Base-by-base conservation (phyloP, 2,888 invertebrate genomes). In the Sericinus montela region DNA sequence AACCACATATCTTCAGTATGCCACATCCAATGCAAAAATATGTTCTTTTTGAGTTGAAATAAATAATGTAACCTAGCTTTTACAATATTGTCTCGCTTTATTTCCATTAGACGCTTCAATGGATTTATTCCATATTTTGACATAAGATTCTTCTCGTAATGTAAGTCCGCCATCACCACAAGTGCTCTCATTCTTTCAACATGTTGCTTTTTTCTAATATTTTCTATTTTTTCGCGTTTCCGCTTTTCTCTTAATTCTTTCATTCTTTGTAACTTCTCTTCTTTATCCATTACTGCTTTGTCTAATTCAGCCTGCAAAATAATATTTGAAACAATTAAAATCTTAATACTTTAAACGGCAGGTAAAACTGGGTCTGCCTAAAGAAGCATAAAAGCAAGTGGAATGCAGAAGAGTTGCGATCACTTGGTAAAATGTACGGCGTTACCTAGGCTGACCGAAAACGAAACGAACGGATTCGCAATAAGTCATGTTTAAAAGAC, bases 191-290 rank as follows among this genome's bases (percentile, higher is more conserved):
- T 68, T 63, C 82, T 75, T 53, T 86, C 89, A 5, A 75, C 74
- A 52, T 80, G 71, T 58, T 90, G 91, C 67, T 91, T 92, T 60
- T 91, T 91, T 54, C 90, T 75, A 51, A 92, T 90, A 60, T 89
- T 91, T 19, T 92, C 90, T 58, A 90, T 80, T 70, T 92, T 92
- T 64, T 93, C 91, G 58, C 81, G 89, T 48, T 83, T 90, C 14
- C 91, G 83, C 63, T 90, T 92, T 54, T 93, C 91, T 61, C 90
- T 91, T 29, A 93, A 83, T 51, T 92, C 91, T 63, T 91, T 89
- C 6, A 91, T 85, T 47, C 90, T 85, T 64, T 90, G 85, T 14
- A 82, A 80, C 68, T 92, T 91, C 39, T 91, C 90, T 72, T 92
- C 92, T 65, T 92, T 92, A 50, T 92, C 90, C 74, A 91, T 80